phyloP scores from a whole-genome alignment of 2,888 invertebrate genomes.

The Crioceris asparagi region DNA sequence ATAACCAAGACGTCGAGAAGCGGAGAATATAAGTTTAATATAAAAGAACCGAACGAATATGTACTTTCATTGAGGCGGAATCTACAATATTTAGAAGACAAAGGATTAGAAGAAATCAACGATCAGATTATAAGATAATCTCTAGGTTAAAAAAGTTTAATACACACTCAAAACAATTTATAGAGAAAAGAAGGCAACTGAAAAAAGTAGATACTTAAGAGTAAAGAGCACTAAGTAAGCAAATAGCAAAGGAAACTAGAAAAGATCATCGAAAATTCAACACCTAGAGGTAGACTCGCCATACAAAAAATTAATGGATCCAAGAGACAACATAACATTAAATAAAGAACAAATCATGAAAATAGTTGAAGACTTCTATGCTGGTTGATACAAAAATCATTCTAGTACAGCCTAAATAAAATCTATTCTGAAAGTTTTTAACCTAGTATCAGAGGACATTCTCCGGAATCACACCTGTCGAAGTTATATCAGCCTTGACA shows the following conservation, averaged over 20 bases:
- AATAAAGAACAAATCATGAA: slow-evolving; percentile 1
- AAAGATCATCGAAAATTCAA: neutral
- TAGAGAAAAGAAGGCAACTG: neutral
- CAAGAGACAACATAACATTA: neutral
- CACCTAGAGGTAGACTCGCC: slow-evolving; percentile 1
- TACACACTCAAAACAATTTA: too few relatives aligned
- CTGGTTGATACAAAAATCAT: slow-evolving; percentile 2
- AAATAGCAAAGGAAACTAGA: slow-evolving; percentile 2
- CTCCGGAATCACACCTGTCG: neutral
- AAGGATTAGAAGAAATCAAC: too few relatives aligned
- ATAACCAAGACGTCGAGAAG: too few relatives aligned
- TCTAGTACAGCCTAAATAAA: slow-evolving; percentile 1
- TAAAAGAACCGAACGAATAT: too few relatives aligned
- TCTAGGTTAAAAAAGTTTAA: too few relatives aligned
- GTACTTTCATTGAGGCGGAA: too few relatives aligned
- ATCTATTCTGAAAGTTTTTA: neutral
- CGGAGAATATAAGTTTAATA: too few relatives aligned
- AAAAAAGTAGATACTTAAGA: slow-evolving; percentile 1
- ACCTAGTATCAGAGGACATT: slow-evolving; percentile 1
- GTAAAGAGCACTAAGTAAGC: neutral
- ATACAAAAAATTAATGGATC: slow-evolving; percentile 3
- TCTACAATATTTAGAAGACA: too few relatives aligned
- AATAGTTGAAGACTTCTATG: neutral
- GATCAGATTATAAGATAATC: too few relatives aligned
- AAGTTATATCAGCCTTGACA: neutral